Conservation (phyloP, 2,888 invertebrate species). For the Agonopterix alstromeriana region DNA sequence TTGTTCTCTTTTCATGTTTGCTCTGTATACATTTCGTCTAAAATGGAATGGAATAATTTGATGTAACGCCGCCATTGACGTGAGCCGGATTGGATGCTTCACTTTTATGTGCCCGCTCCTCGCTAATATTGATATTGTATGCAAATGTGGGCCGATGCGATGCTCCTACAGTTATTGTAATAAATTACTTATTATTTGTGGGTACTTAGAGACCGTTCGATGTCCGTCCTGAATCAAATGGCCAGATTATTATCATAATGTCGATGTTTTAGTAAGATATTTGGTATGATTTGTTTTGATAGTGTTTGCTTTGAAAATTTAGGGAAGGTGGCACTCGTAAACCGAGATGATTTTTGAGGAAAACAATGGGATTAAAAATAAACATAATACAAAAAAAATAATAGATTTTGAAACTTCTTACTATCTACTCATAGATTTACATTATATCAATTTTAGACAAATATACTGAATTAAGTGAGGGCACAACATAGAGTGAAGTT, state of each 20-base stretch:
- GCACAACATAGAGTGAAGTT: too few relatives aligned
- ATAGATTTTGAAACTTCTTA: too few relatives aligned
- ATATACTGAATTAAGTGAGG: too few relatives aligned
- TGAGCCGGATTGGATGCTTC: slow-evolving; percentile 41
- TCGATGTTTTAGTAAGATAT: too few relatives aligned
- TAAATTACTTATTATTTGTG: slow-evolving; percentile 42
- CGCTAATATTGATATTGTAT: slow-evolving; percentile 33
- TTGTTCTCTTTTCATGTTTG: slow-evolving; percentile 74
- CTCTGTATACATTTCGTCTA: slow-evolving; percentile 71
- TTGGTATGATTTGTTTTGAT: too few relatives aligned
- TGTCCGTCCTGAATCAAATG: slow-evolving; percentile 31
- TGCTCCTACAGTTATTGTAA: slow-evolving; percentile 18
- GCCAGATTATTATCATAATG: slow-evolving; percentile 22
- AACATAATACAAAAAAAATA: too few relatives aligned
- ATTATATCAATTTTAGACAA: too few relatives aligned
- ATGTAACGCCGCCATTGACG: slow-evolving; percentile 54
- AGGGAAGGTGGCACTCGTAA: too few relatives aligned
- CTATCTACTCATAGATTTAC: too few relatives aligned
- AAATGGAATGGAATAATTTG: slow-evolving; percentile 69
- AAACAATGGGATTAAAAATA: too few relatives aligned
- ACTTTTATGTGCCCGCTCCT: slow-evolving; percentile 24
- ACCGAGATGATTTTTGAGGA: too few relatives aligned
- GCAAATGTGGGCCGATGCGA: slow-evolving; percentile 27
- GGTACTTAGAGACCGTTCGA: slow-evolving; percentile 24
- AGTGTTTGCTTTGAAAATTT: too few relatives aligned